These are phyloP conservation scores for Diuraphis noxia DNA, from an alignment of 1,140 invertebrate species.

Conservation along the genomic window DNA sequence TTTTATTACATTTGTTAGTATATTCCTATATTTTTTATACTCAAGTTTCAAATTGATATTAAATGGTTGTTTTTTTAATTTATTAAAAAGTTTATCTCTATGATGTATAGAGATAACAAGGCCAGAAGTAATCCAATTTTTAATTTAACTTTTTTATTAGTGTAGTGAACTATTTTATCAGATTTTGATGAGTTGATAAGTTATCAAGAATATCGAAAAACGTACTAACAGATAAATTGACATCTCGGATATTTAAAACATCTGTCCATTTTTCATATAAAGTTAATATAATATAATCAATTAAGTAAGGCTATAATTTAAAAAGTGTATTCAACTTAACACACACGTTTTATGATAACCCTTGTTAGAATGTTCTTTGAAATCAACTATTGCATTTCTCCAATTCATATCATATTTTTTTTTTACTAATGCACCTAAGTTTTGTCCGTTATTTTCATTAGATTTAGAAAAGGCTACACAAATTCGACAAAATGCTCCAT, in stretches of 20 bases:
- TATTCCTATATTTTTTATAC: background rate
- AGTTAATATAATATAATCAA: too few species aligned
- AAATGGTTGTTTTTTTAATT: constrained; percentile 1
- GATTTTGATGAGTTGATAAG: background rate
- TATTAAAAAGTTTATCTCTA: background rate
- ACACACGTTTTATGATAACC: background rate
- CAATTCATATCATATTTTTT: background rate
- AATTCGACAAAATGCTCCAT: constrained; percentile 16
- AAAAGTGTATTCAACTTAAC: too few species aligned
- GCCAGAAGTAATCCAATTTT: background rate
- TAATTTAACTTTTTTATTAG: background rate
- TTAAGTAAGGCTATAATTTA: too few species aligned
- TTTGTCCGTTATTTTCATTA: background rate
- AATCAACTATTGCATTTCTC: background rate
- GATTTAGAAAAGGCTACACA: constrained; percentile 32
- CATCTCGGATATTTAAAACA: background rate
- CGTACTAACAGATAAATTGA: background rate
- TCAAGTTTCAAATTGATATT: background rate
- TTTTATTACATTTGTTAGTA: background rate
- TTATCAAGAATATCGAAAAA: background rate
- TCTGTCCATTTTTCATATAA: background rate
- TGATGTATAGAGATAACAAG: background rate
- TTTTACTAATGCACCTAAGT: background rate
- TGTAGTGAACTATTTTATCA: background rate
- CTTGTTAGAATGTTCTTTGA: background rate